These are phyloP conservation scores for Linepithema humile DNA, from an alignment of 1,140 invertebrate genomes.

Conservation along the genomic window DNA sequence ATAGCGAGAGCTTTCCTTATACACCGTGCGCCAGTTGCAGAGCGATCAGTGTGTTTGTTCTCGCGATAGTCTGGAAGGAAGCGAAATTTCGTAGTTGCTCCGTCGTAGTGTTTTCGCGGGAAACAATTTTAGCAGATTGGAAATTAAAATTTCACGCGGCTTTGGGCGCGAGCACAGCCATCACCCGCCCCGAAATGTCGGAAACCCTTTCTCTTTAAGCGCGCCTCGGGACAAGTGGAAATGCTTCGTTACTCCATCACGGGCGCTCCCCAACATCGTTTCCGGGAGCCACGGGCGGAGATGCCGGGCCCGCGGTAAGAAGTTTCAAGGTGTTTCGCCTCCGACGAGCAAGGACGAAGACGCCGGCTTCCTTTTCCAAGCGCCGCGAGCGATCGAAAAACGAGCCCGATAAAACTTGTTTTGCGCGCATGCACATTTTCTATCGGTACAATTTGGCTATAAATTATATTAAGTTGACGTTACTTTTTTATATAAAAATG, in stretches of 20 bases:
- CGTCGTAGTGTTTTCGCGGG: constrained; percentile 23
- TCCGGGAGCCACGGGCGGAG: background rate
- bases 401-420: constrained; percentile 31
- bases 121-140: constrained; percentile 67
- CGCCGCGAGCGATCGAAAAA: constrained; percentile 17
- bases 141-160: constrained; percentile 68
- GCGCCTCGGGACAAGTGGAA: constrained; percentile 16
- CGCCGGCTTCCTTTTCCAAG: background rate
- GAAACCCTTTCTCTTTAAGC: constrained; percentile 33
- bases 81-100: background rate
- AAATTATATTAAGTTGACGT: background rate
- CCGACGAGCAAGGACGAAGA: background rate
- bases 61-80: background rate
- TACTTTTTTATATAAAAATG: background rate
- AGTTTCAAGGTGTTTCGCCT: constrained; percentile 26
- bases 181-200: constrained; percentile 1
- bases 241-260: constrained; percentile 30
- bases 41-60: constrained; percentile 4
- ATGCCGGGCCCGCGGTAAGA: background rate
- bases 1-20: background rate
- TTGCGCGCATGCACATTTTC: constrained; percentile 1
- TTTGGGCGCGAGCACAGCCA: background rate
- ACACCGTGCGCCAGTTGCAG: background rate
- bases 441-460: background rate
- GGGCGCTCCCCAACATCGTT: background rate